Conservation (phyloP, 2,888 invertebrate genomes). For the Conus canariensis region DNA sequence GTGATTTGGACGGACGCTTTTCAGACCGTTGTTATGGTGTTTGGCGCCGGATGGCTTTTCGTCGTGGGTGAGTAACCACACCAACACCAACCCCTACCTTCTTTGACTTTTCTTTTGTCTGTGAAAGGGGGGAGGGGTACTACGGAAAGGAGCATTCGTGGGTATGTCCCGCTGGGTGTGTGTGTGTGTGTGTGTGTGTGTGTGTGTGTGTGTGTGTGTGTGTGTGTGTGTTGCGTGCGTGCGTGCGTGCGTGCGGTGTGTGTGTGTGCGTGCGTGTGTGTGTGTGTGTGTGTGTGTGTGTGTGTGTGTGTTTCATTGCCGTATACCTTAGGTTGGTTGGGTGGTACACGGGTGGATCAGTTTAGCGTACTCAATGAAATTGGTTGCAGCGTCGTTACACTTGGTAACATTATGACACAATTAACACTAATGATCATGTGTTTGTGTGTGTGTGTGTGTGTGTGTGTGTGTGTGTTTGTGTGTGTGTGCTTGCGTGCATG, state of each 20-base stretch:
- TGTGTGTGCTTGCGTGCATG: too few species aligned
- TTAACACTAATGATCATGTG: too few species aligned
- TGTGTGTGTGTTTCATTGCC: background rate
- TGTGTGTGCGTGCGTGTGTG: constrained; percentile 1
- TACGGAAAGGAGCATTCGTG: background rate
- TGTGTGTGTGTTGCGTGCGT: background rate
- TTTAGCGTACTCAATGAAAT: too few species aligned
- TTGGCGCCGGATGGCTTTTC: constrained; percentile 53
- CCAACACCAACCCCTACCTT: too few species aligned
- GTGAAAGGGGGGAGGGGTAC: too few species aligned
- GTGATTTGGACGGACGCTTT: constrained; percentile 67
- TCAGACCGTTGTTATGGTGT: constrained; percentile 63
- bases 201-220: constrained; percentile 17
- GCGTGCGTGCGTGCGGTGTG: background rate
- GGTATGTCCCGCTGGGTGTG: background rate
- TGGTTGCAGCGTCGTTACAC: too few species aligned
- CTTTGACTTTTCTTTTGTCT: too few species aligned
- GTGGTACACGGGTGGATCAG: too few species aligned
- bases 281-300: constrained; percentile 18
- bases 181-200: constrained; percentile 16
- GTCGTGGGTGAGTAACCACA: constrained; percentile 25
- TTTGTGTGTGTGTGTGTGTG: too few species aligned
- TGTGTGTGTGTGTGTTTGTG: too few species aligned
- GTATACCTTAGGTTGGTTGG: too few species aligned
- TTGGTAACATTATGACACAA: too few species aligned